These are phyloP conservation scores for Abscondita cerata DNA, from an alignment of 2,888 invertebrate genomes.

Conservation along the genomic window DNA sequence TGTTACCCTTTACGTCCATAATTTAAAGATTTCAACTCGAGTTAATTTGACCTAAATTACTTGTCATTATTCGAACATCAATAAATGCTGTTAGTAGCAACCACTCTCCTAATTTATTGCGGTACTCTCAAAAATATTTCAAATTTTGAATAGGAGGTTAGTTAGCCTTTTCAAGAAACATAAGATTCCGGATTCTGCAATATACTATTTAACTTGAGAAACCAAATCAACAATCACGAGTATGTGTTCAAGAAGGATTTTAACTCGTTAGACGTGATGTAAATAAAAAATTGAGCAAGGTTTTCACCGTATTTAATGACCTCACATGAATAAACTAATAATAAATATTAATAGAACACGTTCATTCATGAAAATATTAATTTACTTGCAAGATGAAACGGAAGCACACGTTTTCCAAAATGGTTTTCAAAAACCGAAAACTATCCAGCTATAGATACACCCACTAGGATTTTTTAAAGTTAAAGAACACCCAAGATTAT, in stretches of 20 bases:
- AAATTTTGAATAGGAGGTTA: too few species aligned
- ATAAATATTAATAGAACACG: conserved; percentile 7
- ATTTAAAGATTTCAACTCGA: too few species aligned
- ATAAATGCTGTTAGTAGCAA: not conserved
- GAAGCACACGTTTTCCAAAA: too few species aligned
- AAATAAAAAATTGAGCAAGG: not conserved
- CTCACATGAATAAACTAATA: not conserved
- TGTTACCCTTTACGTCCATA: too few species aligned
- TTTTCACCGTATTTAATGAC: not conserved
- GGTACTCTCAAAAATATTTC: not conserved
- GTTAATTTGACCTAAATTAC: too few species aligned
- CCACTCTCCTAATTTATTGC: not conserved
- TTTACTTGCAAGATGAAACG: conserved; percentile 3
- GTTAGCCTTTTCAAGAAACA: too few species aligned
- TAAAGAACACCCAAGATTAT: conserved; percentile 35
- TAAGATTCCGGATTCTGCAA: too few species aligned
- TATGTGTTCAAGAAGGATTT: not conserved
- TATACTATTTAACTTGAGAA: too few species aligned
- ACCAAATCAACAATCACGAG: too few species aligned
- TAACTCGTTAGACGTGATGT: not conserved
- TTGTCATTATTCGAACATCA: not conserved
- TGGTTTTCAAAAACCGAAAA: conserved; percentile 1
- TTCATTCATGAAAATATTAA: conserved; percentile 8
- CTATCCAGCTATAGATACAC: conserved; percentile 19
- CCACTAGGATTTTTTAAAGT: conserved; percentile 15